phyloP scores from a whole-genome alignment of 2,888 invertebrate genomes.

The Koerneria pararmatus region DNA sequence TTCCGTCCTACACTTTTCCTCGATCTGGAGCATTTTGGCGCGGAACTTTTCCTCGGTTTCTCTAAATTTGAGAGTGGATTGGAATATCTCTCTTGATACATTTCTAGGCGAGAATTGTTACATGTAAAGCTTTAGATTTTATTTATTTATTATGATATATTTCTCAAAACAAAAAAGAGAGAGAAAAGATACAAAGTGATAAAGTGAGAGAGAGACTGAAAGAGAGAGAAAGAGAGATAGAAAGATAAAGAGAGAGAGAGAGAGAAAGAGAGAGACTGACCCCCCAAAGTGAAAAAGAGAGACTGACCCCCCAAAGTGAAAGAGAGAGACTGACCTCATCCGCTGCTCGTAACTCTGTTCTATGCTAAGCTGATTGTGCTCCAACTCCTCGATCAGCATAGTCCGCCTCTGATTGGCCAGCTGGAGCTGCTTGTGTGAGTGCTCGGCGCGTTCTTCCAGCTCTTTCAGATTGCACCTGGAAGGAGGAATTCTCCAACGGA shows the following conservation, averaged over 20 bases:
- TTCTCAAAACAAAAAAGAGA: no score
- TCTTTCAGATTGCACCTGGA: conserved; percentile 36
- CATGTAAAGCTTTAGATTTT: no score
- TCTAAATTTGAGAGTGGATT: no score
- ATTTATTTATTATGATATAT: no score
- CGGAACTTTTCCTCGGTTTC: conserved; percentile 43
- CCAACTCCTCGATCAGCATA: conserved; percentile 44
- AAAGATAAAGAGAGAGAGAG: no score
- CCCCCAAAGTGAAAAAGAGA: not conserved
- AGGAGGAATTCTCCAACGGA: not conserved
- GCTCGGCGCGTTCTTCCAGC: conserved; percentile 34
- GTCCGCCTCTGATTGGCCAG: conserved; percentile 43
- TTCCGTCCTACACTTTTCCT: conserved; percentile 40
- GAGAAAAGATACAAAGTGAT: no score
- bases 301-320: not conserved
- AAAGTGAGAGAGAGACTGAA: no score
- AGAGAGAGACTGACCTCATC: conserved; percentile 26
- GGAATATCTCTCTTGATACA: no score
- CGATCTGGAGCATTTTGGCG: conserved; percentile 35
- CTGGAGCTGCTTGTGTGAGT: conserved; percentile 43
- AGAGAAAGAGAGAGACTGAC: conserved; percentile 5
- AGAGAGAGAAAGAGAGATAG: no score
- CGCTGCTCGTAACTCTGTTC: conserved; percentile 42
- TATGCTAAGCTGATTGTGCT: conserved; percentile 43
- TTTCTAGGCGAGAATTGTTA: no score